Evolutionary conservation across 2,113 vertebrate species (phyloP).

Genomic region (Sturnira hondurensis): DNA sequence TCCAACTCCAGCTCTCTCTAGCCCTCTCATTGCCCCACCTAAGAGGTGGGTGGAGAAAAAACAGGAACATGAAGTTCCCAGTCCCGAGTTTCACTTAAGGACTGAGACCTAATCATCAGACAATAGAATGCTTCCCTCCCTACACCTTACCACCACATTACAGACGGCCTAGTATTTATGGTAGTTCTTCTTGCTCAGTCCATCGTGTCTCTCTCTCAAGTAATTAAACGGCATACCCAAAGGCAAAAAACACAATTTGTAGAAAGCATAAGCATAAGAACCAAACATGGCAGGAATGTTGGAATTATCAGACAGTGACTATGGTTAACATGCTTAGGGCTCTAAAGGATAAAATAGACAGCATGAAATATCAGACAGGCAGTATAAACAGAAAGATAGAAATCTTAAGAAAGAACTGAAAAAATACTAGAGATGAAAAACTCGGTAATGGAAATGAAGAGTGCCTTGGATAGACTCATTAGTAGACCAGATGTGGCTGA

Average conservation of each 20-base stretch:
- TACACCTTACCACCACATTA: not conserved
- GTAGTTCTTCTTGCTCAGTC: not conserved
- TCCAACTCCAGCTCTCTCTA: not conserved
- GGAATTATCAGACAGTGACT: not conserved
- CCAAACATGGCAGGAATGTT: not conserved
- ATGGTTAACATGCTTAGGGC: not conserved
- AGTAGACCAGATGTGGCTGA: not conserved
- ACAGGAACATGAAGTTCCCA: not conserved
- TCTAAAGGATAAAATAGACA: not conserved
- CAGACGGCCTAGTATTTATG: not conserved
- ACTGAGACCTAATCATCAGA: not conserved
- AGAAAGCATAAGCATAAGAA: not conserved
- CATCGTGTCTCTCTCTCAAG: not conserved
- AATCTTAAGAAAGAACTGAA: not conserved
- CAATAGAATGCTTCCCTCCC: not conserved
- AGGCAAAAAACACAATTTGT: not conserved
- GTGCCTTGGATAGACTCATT: not conserved
- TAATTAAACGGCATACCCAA: not conserved
- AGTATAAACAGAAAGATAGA: not conserved
- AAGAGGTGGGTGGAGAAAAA: not conserved
- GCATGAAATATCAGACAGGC: not conserved
- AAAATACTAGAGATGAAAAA: not conserved
- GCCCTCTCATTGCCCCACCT: not conserved
- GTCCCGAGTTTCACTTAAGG: not conserved
- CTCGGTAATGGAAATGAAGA: not conserved